These are phyloP conservation scores for Plutomurus gul DNA, from an alignment of 1,140 invertebrate genomes.

Conservation along the genomic window DNA sequence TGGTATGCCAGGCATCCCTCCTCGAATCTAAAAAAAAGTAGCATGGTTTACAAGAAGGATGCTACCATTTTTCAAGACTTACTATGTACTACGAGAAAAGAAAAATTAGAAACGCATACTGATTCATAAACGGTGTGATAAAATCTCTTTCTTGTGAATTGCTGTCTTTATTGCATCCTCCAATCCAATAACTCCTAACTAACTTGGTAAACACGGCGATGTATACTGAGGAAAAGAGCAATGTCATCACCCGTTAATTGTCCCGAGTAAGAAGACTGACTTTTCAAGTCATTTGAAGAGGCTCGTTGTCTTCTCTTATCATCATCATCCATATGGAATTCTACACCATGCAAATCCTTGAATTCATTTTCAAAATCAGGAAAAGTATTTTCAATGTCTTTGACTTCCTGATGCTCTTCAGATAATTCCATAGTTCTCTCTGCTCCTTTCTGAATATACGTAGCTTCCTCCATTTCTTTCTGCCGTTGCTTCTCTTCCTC, in stretches of 20 bases:
- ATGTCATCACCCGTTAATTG: constrained; percentile 38
- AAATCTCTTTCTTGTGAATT: constrained; percentile 37
- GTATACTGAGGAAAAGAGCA: constrained; percentile 36
- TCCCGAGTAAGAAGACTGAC: not conserved
- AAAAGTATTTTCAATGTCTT: constrained; percentile 75
- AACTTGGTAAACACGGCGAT: constrained; percentile 2
- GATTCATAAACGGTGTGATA: constrained; percentile 45
- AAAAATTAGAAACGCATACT: constrained; percentile 14
- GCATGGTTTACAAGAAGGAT: not conserved
- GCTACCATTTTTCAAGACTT: not conserved
- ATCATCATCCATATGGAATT: constrained; percentile 61
- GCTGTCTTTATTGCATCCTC: not conserved
- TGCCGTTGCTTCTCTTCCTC: constrained; percentile 69
- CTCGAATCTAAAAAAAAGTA: constrained; percentile 58
- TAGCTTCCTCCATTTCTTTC: constrained; percentile 73
- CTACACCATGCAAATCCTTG: constrained; percentile 59
- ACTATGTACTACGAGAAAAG: too few relatives aligned
- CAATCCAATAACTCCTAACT: constrained; percentile 41
- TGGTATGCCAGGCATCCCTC: constrained; percentile 63
- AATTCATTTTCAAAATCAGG: constrained; percentile 71
- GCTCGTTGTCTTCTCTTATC: not conserved
- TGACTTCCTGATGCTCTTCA: constrained; percentile 74
- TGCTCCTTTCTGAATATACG: constrained; percentile 75
- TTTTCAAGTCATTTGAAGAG: not conserved
- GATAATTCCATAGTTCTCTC: constrained; percentile 63